phyloP scores from a whole-genome alignment of 2,113 vertebrate genomes.

The Centropristis striata region DNA sequence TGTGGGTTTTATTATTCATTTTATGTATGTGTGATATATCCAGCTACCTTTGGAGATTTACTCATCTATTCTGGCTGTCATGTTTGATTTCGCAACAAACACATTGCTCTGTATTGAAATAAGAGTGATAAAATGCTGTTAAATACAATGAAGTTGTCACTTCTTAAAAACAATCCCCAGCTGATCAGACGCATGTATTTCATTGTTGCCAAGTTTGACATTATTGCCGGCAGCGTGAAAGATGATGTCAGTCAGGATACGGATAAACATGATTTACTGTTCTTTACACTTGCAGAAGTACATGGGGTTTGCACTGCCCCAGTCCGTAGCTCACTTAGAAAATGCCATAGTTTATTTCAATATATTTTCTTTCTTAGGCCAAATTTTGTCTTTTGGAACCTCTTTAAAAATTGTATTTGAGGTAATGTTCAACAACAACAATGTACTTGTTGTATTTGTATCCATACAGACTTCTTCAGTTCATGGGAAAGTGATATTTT shows the following conservation, averaged over 20 bases:
- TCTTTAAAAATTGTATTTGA: background rate
- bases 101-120: background rate
- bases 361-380: background rate
- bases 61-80: constrained; percentile 32
- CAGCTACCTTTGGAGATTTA: constrained; percentile 5
- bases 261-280: background rate
- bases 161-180: background rate
- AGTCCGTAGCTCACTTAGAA: background rate
- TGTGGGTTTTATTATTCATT: constrained; percentile 51
- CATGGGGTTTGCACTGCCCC: background rate
- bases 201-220: constrained; percentile 7
- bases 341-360: background rate
- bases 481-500: background rate
- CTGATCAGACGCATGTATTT: constrained; percentile 12
- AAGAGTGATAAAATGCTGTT: background rate
- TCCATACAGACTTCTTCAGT: background rate
- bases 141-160: constrained; percentile 3
- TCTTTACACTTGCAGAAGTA: background rate
- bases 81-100: constrained; percentile 22
- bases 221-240: background rate
- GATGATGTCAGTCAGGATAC: constrained; percentile 1
- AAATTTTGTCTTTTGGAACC: background rate
- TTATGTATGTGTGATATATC: constrained; percentile 39
- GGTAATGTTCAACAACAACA: background rate
- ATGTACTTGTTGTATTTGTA: background rate